These are phyloP conservation scores for Polydrusus tereticollis DNA, from an alignment of 2,888 invertebrate genomes.

Conservation along the genomic window DNA sequence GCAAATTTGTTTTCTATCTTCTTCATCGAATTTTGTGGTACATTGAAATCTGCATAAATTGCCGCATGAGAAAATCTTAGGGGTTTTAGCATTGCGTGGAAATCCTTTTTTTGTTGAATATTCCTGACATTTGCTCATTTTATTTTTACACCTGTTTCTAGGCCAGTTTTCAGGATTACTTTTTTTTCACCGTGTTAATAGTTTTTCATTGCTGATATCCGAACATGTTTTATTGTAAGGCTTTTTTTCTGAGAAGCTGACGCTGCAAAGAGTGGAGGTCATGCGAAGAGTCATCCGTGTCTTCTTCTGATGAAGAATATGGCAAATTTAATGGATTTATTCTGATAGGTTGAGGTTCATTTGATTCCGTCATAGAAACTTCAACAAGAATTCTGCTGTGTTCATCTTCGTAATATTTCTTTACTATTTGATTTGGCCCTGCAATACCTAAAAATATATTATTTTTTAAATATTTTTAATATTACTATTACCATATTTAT, in stretches of 20 bases:
- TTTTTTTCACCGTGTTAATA: not conserved
- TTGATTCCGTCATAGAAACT: not conserved
- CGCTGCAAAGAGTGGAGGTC: not conserved
- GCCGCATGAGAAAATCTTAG: conserved; percentile 3
- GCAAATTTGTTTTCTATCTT: conserved; percentile 9
- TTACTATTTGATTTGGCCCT: not conserved
- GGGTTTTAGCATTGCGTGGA: not conserved
- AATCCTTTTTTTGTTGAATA: not conserved
- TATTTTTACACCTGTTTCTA: not conserved
- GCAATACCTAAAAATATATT: not conserved
- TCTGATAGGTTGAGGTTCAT: not conserved
- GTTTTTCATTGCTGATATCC: not conserved
- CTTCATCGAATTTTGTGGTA: conserved; percentile 7
- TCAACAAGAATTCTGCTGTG: not conserved
- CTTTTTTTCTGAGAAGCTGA: not conserved
- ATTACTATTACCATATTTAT: not conserved
- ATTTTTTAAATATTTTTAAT: not conserved
- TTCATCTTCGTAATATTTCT: not conserved
- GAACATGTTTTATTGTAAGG: not conserved
- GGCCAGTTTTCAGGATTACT: not conserved
- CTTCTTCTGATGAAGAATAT: not conserved
- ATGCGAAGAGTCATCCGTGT: not conserved
- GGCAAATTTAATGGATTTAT: not conserved
- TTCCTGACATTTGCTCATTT: not conserved
- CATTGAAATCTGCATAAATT: conserved; percentile 22